Percentiles rank a stretch among this genome's conserved stretches.
Conservation (phyloP, 64 coral and sea anemone genomes). For the Montipora cactus region DNA sequence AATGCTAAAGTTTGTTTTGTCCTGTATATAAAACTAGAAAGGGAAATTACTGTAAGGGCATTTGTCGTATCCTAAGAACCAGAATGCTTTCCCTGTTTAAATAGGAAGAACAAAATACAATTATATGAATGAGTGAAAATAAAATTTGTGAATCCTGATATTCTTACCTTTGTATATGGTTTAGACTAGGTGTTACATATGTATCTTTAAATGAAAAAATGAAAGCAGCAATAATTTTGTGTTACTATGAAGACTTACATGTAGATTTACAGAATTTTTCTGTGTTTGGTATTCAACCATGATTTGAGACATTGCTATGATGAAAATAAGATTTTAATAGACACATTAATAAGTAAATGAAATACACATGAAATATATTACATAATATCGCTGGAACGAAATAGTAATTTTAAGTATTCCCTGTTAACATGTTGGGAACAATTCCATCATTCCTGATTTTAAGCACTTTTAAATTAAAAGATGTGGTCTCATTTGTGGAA, state of each 20-base stretch:
- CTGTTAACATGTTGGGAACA: neutral
- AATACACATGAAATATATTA: too few relatives aligned
- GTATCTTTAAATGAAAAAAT: neutral
- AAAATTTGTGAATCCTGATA: neutral
- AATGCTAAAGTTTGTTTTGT: too few relatives aligned
- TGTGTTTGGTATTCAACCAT: too few relatives aligned
- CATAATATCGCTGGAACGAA: too few relatives aligned
- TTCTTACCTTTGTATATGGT: too few relatives aligned
- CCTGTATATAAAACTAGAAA: neutral
- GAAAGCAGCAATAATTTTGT: neutral
- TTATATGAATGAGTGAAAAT: neutral
- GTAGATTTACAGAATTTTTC: too few relatives aligned
- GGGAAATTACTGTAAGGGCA: neutral
- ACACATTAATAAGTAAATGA: too few relatives aligned
- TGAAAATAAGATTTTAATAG: too few relatives aligned
- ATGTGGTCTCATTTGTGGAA: neutral
- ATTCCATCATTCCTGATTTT: neutral
- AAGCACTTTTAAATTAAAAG: neutral
- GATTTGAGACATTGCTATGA: too few relatives aligned
- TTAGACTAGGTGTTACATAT: too few relatives aligned
- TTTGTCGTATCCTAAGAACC: conserved; percentile 8
- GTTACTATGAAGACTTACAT: neutral
- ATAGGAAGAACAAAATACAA: neutral
- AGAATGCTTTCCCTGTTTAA: conserved; percentile 25
- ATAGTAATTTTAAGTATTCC: too few relatives aligned